Conservation (phyloP, 2,888 invertebrate species). For the Drosophila neonasuta region DNA sequence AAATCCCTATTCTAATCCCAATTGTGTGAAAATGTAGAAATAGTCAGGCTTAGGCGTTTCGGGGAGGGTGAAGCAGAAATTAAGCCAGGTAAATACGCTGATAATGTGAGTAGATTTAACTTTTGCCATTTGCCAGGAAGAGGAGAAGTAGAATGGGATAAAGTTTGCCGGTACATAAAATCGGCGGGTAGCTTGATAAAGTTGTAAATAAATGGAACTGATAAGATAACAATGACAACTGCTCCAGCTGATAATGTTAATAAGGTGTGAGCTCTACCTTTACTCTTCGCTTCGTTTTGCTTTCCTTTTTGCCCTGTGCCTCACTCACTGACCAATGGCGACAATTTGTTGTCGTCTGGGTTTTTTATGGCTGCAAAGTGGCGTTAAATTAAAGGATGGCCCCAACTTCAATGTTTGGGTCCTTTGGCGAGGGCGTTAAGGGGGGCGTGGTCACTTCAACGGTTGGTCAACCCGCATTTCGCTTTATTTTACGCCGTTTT, state of each 20-base stretch:
- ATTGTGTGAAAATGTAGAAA: conserved; percentile 26
- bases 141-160: conserved; percentile 4
- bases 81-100: conserved; percentile 61
- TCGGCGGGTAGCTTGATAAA: conserved; percentile 59
- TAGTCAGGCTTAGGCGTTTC: not conserved
- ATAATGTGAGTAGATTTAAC: conserved; percentile 64
- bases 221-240: conserved; percentile 60
- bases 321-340: conserved; percentile 52
- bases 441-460: conserved; percentile 20
- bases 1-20: conserved; percentile 30
- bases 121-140: conserved; percentile 54
- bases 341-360: conserved; percentile 62
- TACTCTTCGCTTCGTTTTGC: not conserved
- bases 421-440: not conserved
- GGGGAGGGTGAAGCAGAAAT: conserved; percentile 13
- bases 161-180: conserved; percentile 41
- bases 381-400: conserved; percentile 69
- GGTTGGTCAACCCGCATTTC: conserved; percentile 65
- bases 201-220: conserved; percentile 51
- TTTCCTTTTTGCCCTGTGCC: conserved; percentile 1
- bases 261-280: conserved; percentile 60
- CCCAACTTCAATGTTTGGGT: not conserved
- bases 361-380: conserved; percentile 67
- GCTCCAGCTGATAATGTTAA: conserved; percentile 52
- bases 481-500: conserved; percentile 72